Conservation (phyloP, 2,797 vertebrate species). For the Aulostomus chinensis region DNA sequence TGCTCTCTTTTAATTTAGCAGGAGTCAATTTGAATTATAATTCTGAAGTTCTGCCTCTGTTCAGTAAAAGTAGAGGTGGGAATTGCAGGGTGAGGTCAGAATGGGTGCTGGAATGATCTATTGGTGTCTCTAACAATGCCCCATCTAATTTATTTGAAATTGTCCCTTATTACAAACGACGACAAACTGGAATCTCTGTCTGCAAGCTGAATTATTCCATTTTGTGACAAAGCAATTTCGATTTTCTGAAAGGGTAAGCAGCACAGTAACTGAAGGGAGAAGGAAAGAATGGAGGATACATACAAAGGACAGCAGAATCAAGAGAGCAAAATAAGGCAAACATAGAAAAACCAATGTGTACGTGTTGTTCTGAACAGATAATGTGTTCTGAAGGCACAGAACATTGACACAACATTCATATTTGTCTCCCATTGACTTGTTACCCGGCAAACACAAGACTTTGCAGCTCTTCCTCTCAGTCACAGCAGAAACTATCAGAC, state of each 20-base stretch:
- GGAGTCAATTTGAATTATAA: constrained; percentile 61
- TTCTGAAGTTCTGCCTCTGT: constrained; percentile 30
- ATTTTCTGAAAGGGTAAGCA: constrained; percentile 34
- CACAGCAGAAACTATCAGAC: no score
- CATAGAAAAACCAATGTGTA: no score
- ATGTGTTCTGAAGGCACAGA: neutral
- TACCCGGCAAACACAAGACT: neutral
- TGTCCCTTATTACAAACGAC: constrained; percentile 32
- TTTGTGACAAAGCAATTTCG: constrained; percentile 30
- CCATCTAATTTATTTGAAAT: constrained; percentile 46
- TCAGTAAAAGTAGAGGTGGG: constrained; percentile 26
- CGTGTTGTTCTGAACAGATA: no score
- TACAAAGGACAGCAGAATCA: neutral
- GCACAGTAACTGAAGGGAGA: constrained; percentile 11
- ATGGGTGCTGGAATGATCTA: neutral
- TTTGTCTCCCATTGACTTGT: neutral
- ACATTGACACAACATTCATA: no score
- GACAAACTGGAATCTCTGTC: constrained; percentile 9
- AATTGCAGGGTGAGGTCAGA: constrained; percentile 17
- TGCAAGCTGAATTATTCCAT: constrained; percentile 7
- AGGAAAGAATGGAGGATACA: neutral
- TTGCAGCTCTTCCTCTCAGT: no score
- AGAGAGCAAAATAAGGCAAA: constrained; percentile 1
- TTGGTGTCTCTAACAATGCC: constrained; percentile 29
- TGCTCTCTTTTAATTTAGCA: constrained; percentile 53